Base-by-base conservation (phyloP, 1,140 invertebrate species). In the Nylanderia fulva region DNA sequence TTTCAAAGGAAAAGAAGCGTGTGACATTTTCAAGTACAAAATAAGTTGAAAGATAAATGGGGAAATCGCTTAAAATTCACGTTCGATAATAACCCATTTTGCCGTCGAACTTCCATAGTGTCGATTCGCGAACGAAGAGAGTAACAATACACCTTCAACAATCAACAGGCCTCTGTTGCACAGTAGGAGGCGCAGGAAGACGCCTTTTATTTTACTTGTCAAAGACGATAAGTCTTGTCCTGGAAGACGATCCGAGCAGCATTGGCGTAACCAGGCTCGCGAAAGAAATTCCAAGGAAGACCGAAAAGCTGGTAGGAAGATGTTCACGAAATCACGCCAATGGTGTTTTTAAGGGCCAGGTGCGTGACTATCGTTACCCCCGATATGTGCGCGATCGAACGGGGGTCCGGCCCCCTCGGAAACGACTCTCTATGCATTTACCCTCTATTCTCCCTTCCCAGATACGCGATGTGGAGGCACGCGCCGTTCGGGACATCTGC, bases 341-440 rank as follows among this genome's bases (percentile, higher is more conserved):
- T 91, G 88, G 72, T 64, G 64, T 64, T 80, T 92, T 92, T 86
- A 86, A 89, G 74, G 80, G 88, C 92, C 92, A 93, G 92, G 90
- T 93, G 92, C 88, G 89, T 88, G 87, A 85, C 85, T 86, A 69
- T 76, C 56, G 75, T 48, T 48, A 39, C 69, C 88, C 83, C 66
- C 86, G 75, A 3, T 33, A 3, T 68, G 58, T 54, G 58, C 82
- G 72, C 71, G 74, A 68, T 42, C 45, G 33, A 69, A 76, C 48
- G 69, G 84, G 85, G 85, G 84, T 84, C 85, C 18, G 15, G 6
- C 36, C 72, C 60, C 61, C 13, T 48, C 45, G 9, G 24, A 52
- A 84, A 85, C 33, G 48, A 66, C 29, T n/a, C n/a, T n/a, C n/a
- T n/a, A 33, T 48, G n/a, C 52, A n/a, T n/a, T n/a, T 8, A 42